Evolutionary conservation across 2,113 vertebrate genomes (phyloP).

Genomic region (Daboia siamensis): DNA sequence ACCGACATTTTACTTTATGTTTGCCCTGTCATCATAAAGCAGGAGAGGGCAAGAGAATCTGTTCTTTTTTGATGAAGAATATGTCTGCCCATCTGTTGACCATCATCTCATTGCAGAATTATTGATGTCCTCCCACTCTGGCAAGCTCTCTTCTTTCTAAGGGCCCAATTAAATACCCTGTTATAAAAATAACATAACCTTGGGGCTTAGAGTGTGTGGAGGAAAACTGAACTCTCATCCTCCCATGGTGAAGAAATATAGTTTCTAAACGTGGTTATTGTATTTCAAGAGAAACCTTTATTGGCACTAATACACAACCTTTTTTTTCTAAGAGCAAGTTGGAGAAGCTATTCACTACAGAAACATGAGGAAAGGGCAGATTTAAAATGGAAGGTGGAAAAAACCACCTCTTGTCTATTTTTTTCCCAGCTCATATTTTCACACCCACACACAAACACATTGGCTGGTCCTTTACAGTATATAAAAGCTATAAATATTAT

Average conservation of each 20-base stretch:
- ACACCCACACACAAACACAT: neutral
- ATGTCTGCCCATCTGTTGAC: neutral
- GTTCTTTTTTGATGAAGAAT: neutral
- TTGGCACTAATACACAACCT: neutral
- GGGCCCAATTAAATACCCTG: neutral
- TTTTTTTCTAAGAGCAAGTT: neutral
- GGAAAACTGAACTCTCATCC: neutral
- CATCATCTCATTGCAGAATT: neutral
- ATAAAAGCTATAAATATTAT: neutral
- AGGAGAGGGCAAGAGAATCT: neutral
- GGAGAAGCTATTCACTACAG: neutral
- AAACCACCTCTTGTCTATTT: neutral
- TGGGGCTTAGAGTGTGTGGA: neutral
- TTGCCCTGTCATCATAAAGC: neutral
- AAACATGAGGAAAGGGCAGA: neutral
- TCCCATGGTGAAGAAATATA: neutral
- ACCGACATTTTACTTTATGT: neutral
- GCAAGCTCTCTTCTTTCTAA: neutral
- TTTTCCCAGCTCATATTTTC: neutral
- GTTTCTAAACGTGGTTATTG: neutral
- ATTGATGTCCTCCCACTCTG: neutral
- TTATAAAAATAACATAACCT: neutral
- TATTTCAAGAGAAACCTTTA: neutral
- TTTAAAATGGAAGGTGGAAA: neutral
- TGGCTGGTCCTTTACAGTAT: neutral